phyloP scores from a whole-genome alignment of 1,140 invertebrate species.

The Ostrea edulis region DNA sequence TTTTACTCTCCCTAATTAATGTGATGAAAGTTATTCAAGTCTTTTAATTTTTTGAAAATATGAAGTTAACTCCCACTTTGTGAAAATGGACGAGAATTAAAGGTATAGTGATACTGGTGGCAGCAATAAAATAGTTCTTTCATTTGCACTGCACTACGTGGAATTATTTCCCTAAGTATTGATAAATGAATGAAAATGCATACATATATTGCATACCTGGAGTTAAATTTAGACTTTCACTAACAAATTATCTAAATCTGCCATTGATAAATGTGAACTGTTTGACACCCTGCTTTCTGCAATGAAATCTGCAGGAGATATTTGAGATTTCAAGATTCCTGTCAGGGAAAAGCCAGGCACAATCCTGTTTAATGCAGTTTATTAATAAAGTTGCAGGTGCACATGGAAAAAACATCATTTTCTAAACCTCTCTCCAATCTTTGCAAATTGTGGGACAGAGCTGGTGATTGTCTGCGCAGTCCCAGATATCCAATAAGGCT shows the following conservation, averaged over 20 bases:
- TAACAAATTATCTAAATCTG: constrained; percentile 4
- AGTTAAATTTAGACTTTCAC: constrained; percentile 34
- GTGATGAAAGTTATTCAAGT: too few relatives aligned
- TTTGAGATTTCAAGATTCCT: not conserved
- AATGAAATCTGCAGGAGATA: not conserved
- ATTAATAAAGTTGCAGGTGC: constrained; percentile 35
- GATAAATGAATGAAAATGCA: constrained; percentile 28
- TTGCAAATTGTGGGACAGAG: not conserved
- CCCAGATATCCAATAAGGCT: not conserved
- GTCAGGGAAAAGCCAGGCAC: not conserved
- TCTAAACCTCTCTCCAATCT: not conserved
- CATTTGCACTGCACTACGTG: not conserved
- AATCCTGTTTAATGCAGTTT: constrained; percentile 20
- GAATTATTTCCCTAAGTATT: not conserved
- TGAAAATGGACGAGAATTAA: not conserved
- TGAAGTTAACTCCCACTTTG: not conserved
- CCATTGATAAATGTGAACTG: constrained; percentile 21
- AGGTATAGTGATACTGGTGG: too few relatives aligned
- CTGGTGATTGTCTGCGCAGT: not conserved
- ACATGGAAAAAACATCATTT: constrained; percentile 24
- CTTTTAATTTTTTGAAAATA: not conserved
- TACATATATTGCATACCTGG: constrained; percentile 25
- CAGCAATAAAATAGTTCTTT: not conserved
- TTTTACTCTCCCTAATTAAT: too few relatives aligned
- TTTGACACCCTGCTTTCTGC: constrained; percentile 5